Evolutionary conservation across 2,113 vertebrate genomes (phyloP), one percentile per base, ranked within the genome.

Genomic region (Glareola pratincola): DNA sequence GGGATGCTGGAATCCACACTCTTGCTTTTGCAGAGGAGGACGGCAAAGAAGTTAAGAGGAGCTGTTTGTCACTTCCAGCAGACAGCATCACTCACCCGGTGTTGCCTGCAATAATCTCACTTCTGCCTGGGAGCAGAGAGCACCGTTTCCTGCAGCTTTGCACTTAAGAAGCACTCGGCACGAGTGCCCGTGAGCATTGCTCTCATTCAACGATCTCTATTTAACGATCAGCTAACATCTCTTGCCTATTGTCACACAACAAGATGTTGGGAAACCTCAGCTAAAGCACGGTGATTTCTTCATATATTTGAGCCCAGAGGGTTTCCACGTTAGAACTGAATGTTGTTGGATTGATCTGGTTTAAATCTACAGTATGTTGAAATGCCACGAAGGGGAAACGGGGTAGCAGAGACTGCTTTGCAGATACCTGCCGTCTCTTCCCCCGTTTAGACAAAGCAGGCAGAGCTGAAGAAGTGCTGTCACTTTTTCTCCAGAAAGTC

Each of bases 1-100:
- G 9, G 34, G 34, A 5, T 0, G 0, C 60, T 87, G 39, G 30
- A n/a, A 78, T 27, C 1, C 0, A 8, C 3, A 6, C n/a, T 68
- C 30, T 43, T 71, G 73, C 9, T 75, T 51, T 71, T 73, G 43
- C 80, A 63, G 50, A 69, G 15, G 10, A 75, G n/a, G 62, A 18
- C 36, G 67, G 73, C 47, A 50, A 57, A 32, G 50, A 37, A 60
- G 5, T 59, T 50, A 23, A 0, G 3, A 24, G 36, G 78, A 73
- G 48, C 5, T 62, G 39, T 48, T 71, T 77, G 56, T 53, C 27
- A 3, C 20, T 54, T 87, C 45, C 27, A 62, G 73, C 23, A 34
- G 76, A 17, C 17, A 0, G 6, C 63, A 41, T 73, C 59, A 14
- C 45, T 60, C 59, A 29, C 30, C 8, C 24, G 14, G 3, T 12